Conservation (phyloP, 2,797 vertebrate species). For the Chrysocyon brachyurus region DNA sequence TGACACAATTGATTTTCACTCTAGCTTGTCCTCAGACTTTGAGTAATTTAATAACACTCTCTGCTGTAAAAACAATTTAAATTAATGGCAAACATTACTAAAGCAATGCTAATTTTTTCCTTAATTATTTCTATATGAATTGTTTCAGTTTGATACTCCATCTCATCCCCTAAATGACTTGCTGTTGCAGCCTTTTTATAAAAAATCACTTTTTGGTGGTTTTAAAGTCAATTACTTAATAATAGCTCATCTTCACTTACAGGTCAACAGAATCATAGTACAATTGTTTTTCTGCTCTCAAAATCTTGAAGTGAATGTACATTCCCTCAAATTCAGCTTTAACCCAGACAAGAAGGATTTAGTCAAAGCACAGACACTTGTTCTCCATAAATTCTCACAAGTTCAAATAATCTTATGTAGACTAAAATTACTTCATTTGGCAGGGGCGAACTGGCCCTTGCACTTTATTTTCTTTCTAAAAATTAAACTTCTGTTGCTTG, state of each 20-base stretch:
- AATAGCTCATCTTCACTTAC: background rate
- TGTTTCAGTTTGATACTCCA: background rate
- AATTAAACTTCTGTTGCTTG: background rate
- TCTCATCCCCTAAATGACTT: background rate
- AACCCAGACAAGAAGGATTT: background rate
- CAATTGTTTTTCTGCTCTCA: background rate
- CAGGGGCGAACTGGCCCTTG: background rate
- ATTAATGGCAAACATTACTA: background rate
- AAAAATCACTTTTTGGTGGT: background rate
- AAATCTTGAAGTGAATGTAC: background rate
- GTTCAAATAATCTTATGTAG: background rate
- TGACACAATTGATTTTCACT: background rate
- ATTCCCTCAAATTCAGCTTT: background rate
- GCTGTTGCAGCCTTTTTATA: background rate
- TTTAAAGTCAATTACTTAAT: background rate
- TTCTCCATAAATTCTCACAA: background rate
- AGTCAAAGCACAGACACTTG: background rate
- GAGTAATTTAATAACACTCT: background rate
- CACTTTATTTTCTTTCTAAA: slow-evolving; percentile 35
- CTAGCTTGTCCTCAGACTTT: background rate
- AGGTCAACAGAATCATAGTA: background rate
- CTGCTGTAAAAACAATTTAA: slow-evolving; percentile 26
- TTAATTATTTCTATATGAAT: slow-evolving; percentile 7
- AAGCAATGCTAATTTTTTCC: background rate
- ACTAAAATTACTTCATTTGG: background rate